These are phyloP conservation scores for Seriola quinqueradiata DNA, from an alignment of 2,113 vertebrate genomes.

Conservation along the genomic window DNA sequence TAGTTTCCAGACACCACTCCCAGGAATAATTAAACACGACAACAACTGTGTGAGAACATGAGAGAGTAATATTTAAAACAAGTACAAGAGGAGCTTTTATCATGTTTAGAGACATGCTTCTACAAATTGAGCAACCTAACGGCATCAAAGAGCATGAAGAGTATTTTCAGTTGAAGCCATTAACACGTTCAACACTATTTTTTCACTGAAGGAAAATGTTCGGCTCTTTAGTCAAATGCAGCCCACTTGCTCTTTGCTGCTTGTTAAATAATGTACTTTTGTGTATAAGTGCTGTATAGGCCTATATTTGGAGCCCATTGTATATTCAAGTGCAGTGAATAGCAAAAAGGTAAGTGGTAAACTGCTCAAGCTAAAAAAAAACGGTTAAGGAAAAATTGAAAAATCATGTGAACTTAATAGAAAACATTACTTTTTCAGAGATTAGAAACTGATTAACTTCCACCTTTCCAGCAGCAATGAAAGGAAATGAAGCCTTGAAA, in stretches of 20 bases:
- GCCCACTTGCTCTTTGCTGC: not conserved
- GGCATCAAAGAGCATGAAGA: not conserved
- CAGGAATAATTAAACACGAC: constrained; percentile 19
- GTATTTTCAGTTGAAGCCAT: not conserved
- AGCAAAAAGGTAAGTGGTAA: too few relatives aligned
- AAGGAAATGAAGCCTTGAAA: too few relatives aligned
- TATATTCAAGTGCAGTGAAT: too few relatives aligned
- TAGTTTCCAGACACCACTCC: not conserved
- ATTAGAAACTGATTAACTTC: too few relatives aligned
- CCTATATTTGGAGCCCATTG: too few relatives aligned
- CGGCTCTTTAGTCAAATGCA: not conserved
- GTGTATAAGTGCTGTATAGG: too few relatives aligned
- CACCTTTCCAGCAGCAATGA: too few relatives aligned
- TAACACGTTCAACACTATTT: not conserved
- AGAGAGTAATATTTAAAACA: constrained; percentile 1
- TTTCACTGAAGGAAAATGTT: not conserved
- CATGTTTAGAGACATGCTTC: not conserved
- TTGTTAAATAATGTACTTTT: too few relatives aligned
- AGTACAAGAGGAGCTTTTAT: not conserved
- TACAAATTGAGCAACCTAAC: not conserved
- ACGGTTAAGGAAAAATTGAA: too few relatives aligned
- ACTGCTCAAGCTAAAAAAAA: too few relatives aligned
- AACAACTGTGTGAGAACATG: not conserved
- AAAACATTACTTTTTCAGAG: too few relatives aligned
- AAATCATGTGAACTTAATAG: too few relatives aligned